Base-by-base conservation (phyloP, 2,888 invertebrate genomes). In the Trichopoda pennipes region DNA sequence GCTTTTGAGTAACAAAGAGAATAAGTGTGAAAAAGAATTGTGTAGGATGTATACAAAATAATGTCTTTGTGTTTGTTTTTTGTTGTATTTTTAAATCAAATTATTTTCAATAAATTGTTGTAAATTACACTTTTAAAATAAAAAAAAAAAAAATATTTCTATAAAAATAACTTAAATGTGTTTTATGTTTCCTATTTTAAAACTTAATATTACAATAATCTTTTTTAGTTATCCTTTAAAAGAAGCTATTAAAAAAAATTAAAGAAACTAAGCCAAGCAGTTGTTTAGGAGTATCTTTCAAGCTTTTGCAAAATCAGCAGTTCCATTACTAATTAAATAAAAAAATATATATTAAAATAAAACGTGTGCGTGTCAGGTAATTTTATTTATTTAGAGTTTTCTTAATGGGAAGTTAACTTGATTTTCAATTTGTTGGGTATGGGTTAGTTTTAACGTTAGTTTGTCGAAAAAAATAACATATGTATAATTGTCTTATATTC, bases 361-460 rank as follows among this genome's bases (percentile, higher is more conserved):
- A 78, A 70, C 8, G 44, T 78, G 73, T 78, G 81, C 77, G 81
- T 77, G 81, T 81, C 78, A 74, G 81, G 74, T 74, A 38, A 16
- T 0, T 55, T 28, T 55, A 16, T 55, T 28, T 51, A 42, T 42
- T 58, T 44, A 16, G 42, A 42, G 12, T 60, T 68, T 51, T 74
- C 16, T n/a, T 23, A 44, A 60, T 58, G 42, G 35, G 19, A 69
- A 60, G 58, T 77, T 77, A 73, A 81, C 35, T 66, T 77, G 32
- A 61, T 69, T 81, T 68, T 19, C 61, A 61, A 51, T 64, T 77
- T 68, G 38, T 44, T 69, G 44, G 49, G 16, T 56, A 17, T 75
- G 44, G 7, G 1, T 38, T 12, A 3, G 10, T 68, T 75, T 61
- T 38, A 56, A 70, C 56, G 63, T 64, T 77, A 12, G 55, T 64